A percentile compares a stretch with the other conserved stretches of the same genome.
Evolutionary conservation across 2,888 invertebrate genomes (phyloP).

Genomic region (Ferrisia virgata): DNA sequence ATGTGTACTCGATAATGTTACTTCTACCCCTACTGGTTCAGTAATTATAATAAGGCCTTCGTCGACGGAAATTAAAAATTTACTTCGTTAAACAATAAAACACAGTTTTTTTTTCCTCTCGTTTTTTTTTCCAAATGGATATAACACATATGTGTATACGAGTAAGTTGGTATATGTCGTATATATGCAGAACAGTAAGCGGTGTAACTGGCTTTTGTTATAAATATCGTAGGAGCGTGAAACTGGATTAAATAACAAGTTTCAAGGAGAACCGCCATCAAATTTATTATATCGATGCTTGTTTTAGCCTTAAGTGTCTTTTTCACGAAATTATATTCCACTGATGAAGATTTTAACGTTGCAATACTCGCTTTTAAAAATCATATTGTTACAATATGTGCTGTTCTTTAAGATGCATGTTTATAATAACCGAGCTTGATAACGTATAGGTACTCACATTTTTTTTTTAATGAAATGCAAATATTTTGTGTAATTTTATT

Average conservation of each 20-base stretch:
- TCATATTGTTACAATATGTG: too few species aligned
- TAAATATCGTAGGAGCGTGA: background rate
- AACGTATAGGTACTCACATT: too few species aligned
- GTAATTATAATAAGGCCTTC: constrained; percentile 22
- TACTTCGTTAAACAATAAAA: constrained; percentile 24
- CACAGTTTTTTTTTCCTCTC: background rate
- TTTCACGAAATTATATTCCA: constrained; percentile 8
- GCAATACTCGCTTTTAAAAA: background rate
- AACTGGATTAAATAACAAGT: constrained; percentile 28
- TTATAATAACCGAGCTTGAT: too few species aligned
- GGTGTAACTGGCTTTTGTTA: constrained; percentile 25
- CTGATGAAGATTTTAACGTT: background rate
- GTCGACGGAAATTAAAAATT: constrained; percentile 21
- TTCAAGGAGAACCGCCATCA: constrained; percentile 8
- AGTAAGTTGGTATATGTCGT: background rate
- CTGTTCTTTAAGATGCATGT: too few species aligned
- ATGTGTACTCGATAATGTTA: background rate
- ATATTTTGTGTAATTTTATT: too few species aligned
- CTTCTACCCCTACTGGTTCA: background rate
- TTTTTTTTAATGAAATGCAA: too few species aligned
- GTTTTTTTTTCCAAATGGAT: background rate
- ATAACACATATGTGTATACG: background rate
- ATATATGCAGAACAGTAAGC: background rate
- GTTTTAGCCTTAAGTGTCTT: constrained; percentile 7
- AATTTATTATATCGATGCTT: background rate